These are phyloP conservation scores for Phyto melanocephala DNA, from an alignment of 2,888 invertebrate genomes.

Conservation along the genomic window DNA sequence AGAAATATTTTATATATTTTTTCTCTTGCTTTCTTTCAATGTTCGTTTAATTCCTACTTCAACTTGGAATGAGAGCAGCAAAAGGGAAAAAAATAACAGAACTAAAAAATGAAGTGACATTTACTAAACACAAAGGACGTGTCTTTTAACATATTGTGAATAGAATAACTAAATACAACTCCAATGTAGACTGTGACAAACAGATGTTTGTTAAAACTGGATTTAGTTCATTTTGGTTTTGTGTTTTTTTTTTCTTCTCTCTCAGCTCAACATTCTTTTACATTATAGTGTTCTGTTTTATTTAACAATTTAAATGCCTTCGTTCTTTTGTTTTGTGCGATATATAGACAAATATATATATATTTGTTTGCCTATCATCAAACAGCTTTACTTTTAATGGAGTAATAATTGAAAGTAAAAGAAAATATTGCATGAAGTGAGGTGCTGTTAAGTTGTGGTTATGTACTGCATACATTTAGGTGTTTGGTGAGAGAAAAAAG, in stretches of 20 bases:
- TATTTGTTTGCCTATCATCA: background rate
- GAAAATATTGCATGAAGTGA: background rate
- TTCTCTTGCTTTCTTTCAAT: background rate
- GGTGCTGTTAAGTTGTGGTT: background rate
- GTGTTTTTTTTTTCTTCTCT: background rate
- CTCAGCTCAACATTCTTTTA: background rate
- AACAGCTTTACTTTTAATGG: background rate
- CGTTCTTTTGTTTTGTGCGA: background rate
- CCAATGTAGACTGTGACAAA: background rate
- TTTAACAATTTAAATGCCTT: constrained; percentile 3
- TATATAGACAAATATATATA: background rate
- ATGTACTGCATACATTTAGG: background rate
- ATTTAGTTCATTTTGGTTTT: background rate
- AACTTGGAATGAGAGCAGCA: constrained; percentile 1
- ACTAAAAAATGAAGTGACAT: constrained; percentile 29
- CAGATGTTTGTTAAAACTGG: background rate
- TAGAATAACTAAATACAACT: background rate
- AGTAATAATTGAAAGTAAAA: background rate
- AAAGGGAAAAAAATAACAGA: background rate
- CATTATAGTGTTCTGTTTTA: background rate
- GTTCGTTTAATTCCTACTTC: constrained; percentile 9
- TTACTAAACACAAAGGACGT: constrained; percentile 43
- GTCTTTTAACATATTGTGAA: constrained; percentile 24
- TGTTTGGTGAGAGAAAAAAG: background rate
- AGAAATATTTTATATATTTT: background rate